phyloP scores from a whole-genome alignment of 2,113 vertebrate genomes.

The Cacatua alba region DNA sequence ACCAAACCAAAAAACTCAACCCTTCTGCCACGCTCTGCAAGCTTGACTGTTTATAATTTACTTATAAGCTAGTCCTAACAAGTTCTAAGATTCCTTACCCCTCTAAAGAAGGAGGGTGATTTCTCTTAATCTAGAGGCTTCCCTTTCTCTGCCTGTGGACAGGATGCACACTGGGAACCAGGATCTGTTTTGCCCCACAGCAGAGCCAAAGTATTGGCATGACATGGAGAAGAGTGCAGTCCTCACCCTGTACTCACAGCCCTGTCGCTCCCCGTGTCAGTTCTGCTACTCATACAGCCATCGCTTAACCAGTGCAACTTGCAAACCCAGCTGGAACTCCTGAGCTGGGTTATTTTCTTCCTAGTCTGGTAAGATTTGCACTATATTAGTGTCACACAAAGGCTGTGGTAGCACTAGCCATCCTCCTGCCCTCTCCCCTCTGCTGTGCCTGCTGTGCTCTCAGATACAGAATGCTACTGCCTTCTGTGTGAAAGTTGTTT shows the following conservation, averaged over 20 bases:
- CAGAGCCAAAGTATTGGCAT: not conserved
- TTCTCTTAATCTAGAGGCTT: not conserved
- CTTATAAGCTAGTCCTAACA: not conserved
- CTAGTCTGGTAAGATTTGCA: not conserved
- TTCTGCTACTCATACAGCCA: rapidly evolving
- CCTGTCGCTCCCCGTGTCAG: too few species aligned
- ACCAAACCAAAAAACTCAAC: not conserved
- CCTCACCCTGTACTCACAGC: not conserved
- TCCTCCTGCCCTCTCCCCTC: not conserved
- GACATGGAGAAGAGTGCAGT: too few species aligned
- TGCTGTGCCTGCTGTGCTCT: not conserved
- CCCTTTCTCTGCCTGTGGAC: not conserved
- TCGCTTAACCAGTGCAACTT: not conserved
- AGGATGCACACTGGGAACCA: not conserved
- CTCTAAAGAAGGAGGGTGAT: not conserved
- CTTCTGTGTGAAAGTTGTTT: rapidly evolving
- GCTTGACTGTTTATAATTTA: not conserved
- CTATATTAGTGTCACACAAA: not conserved
- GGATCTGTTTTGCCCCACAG: not conserved
- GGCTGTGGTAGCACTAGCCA: not conserved
- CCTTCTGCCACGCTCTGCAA: not conserved
- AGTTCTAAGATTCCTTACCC: not conserved
- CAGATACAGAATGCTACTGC: not conserved
- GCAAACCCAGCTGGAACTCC: not conserved
- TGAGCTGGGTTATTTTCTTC: not conserved